These are phyloP conservation scores for Syngnathus scovelli DNA, from an alignment of 2,113 vertebrate genomes.

Conservation along the genomic window DNA sequence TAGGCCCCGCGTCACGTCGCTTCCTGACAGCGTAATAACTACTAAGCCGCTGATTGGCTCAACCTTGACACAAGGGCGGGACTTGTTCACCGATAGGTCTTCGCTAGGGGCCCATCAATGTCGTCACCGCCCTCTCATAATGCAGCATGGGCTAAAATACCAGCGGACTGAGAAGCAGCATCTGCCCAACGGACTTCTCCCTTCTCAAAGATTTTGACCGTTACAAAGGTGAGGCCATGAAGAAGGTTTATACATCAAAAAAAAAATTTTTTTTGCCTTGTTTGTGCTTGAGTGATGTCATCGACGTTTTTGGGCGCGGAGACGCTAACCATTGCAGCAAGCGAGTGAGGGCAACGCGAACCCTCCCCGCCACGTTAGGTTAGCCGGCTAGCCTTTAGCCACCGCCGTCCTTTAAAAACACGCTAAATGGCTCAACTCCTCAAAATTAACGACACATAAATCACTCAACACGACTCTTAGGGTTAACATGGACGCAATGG, in stretches of 20 bases:
- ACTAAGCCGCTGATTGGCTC: constrained; percentile 47
- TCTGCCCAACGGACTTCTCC: constrained; percentile 26
- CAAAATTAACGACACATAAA: background rate
- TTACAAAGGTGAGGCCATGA: constrained; percentile 49
- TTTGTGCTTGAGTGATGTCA: background rate
- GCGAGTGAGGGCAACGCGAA: constrained; percentile 16
- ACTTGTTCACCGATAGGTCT: constrained; percentile 47
- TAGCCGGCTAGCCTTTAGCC: background rate
- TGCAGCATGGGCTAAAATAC: constrained; percentile 77
- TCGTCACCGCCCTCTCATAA: constrained; percentile 63
- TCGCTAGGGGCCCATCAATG: constrained; percentile 37
- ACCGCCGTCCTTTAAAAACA: background rate
- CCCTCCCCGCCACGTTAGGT: constrained; percentile 60
- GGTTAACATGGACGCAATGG: background rate
- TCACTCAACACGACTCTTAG: no score
- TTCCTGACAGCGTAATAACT: constrained; percentile 13
- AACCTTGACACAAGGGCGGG: constrained; percentile 1
- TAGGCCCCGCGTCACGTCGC: constrained; percentile 47
- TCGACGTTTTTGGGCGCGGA: constrained; percentile 45
- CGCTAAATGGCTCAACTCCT: no score
- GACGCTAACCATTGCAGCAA: constrained; percentile 61
- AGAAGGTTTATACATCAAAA: background rate
- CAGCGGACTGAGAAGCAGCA: constrained; percentile 60
- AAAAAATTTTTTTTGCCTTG: no score
- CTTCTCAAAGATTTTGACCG: constrained; percentile 36